Evolutionary conservation across 2,888 invertebrate genomes (phyloP).

Genomic region (Odontomyia ornata): DNA sequence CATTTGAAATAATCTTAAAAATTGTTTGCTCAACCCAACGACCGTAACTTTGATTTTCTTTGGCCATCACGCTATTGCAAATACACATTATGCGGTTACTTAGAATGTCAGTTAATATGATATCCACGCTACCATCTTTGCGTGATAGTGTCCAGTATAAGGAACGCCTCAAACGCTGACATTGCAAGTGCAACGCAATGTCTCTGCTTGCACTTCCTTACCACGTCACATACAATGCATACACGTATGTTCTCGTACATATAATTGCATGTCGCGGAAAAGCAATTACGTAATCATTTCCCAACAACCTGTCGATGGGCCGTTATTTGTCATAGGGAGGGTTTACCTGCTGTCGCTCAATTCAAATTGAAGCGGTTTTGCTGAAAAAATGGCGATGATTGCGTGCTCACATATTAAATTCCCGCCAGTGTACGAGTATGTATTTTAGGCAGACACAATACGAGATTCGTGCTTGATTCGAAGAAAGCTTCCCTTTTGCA

Average conservation of each 20-base stretch:
- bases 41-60: background rate
- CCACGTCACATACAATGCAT: no score
- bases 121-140: slow-evolving; percentile 22
- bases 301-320: slow-evolving; percentile 36
- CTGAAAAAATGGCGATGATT: slow-evolving; percentile 39
- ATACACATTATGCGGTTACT: background rate
- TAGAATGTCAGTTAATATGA: background rate
- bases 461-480: background rate
- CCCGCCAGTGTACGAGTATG: slow-evolving; percentile 4
- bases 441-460: slow-evolving; percentile 21
- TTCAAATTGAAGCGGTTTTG: background rate
- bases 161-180: slow-evolving; percentile 22
- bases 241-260: background rate
- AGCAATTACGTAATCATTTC: slow-evolving; percentile 35
- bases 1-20: background rate
- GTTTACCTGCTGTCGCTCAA: background rate
- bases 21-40: background rate
- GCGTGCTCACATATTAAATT: slow-evolving; percentile 36
- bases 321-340: slow-evolving; percentile 36
- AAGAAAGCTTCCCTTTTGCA: slow-evolving; percentile 25
- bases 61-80: background rate
- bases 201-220: no score
- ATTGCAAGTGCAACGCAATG: slow-evolving; percentile 20
- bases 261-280: slow-evolving; percentile 10
- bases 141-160: slow-evolving; percentile 8